Evolutionary conservation across 1,140 invertebrate species (phyloP).

Genomic region (Octopus sinensis): DNA sequence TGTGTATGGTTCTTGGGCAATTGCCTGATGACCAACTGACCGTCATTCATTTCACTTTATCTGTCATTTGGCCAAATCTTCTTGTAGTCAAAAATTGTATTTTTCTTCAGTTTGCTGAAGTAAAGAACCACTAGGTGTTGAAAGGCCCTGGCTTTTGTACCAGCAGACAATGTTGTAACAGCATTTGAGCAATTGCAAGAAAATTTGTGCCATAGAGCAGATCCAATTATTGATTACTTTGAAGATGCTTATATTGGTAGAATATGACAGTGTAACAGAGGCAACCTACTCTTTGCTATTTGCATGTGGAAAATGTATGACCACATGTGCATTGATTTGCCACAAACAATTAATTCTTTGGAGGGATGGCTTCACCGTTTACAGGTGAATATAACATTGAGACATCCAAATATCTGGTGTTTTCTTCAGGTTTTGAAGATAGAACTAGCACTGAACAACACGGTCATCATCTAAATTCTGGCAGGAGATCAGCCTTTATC

Average conservation of each 20-base stretch:
- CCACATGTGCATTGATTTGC: not conserved
- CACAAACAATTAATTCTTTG: not conserved
- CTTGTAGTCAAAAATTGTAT: too few species aligned
- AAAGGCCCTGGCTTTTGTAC: too few species aligned
- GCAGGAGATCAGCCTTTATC: not conserved
- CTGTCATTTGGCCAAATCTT: too few species aligned
- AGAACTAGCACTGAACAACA: not conserved
- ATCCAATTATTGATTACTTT: too few species aligned
- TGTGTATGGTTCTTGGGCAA: too few species aligned
- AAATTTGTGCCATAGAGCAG: too few species aligned
- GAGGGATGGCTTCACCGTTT: not conserved
- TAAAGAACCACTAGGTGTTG: too few species aligned
- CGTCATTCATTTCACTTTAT: too few species aligned
- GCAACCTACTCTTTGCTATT: not conserved
- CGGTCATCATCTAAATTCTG: not conserved
- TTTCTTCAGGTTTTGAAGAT: not conserved
- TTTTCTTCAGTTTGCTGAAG: too few species aligned
- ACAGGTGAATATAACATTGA: not conserved
- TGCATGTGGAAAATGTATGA: not conserved
- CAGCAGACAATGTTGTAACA: too few species aligned
- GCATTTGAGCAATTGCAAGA: too few species aligned
- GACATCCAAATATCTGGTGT: not conserved
- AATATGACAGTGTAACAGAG: not conserved
- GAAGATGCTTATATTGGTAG: not conserved
- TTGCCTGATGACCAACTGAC: too few species aligned